phyloP scores from a whole-genome alignment of 2,797 vertebrate genomes.

The Gadopsis bispinosus region DNA sequence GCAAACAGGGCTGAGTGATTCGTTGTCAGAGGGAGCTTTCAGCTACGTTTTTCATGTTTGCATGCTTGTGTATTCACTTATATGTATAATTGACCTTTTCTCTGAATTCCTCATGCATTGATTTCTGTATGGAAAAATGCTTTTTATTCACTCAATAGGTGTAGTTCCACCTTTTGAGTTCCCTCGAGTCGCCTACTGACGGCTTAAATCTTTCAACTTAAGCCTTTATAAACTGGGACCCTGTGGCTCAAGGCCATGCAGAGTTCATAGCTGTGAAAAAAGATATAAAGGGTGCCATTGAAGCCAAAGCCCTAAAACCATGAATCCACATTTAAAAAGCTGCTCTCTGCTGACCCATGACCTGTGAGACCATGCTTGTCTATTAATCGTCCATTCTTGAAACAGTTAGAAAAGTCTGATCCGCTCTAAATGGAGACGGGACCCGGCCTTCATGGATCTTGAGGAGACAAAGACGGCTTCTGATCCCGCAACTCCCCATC shows the following conservation, averaged over 20 bases:
- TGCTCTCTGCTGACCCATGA: conserved; percentile 77
- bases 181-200: conserved; percentile 25
- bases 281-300: conserved; percentile 76
- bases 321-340: conserved; percentile 81
- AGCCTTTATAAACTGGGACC: conserved; percentile 68
- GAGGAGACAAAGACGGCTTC: conserved; percentile 80
- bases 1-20: neutral
- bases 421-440: conserved; percentile 85
- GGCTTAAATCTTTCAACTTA: conserved; percentile 51
- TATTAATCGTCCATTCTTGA: conserved; percentile 84
- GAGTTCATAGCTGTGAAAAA: conserved; percentile 82
- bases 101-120: neutral
- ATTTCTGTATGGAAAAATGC: neutral
- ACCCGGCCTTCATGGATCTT: conserved; percentile 71
- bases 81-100: neutral
- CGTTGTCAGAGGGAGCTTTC: neutral
- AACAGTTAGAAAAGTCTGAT: conserved; percentile 84
- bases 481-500: conserved; percentile 76
- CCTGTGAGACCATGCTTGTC: conserved; percentile 78
- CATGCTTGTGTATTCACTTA: neutral
- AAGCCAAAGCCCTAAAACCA: conserved; percentile 78
- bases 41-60: neutral
- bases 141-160: conserved; percentile 3
- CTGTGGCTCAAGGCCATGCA: conserved; percentile 68
- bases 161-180: conserved; percentile 13